Percentiles rank a stretch among this genome's conserved stretches.
These are phyloP conservation scores for Ptilodon capucinus DNA, from an alignment of 2,888 invertebrate genomes.

Conservation along the genomic window DNA sequence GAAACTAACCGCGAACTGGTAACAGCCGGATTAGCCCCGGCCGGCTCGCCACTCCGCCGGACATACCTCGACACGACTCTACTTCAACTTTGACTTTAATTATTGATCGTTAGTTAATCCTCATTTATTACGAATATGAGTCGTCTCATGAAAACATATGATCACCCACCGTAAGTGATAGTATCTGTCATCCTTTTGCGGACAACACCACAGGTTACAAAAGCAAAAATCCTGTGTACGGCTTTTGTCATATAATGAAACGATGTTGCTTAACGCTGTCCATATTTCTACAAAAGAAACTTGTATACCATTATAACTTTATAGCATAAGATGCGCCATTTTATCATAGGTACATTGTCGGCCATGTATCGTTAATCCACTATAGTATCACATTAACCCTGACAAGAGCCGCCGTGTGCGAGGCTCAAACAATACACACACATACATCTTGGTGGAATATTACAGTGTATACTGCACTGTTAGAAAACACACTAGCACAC, in stretches of 20 bases:
- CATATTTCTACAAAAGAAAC: too few species aligned
- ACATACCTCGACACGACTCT: slow-evolving; percentile 10
- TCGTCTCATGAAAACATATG: slow-evolving; percentile 9
- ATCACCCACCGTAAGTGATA: too few species aligned
- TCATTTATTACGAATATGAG: not conserved
- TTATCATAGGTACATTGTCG: slow-evolving; percentile 15
- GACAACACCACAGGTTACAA: too few species aligned
- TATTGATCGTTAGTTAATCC: slow-evolving; percentile 14
- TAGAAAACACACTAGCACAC: not conserved
- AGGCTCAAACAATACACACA: slow-evolving; percentile 1
- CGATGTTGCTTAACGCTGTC: not conserved
- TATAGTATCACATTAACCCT: slow-evolving; percentile 13
- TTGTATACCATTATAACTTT: too few species aligned
- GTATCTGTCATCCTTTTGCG: too few species aligned
- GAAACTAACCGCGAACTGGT: slow-evolving; percentile 25
- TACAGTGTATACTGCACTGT: slow-evolving; percentile 1
- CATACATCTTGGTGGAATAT: not conserved
- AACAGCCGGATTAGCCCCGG: slow-evolving; percentile 13
- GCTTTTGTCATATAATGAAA: too few species aligned
- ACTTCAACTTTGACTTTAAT: slow-evolving; percentile 25
- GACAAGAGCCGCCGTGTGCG: slow-evolving; percentile 16
- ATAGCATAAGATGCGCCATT: too few species aligned
- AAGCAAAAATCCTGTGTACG: too few species aligned
- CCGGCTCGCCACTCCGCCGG: not conserved
- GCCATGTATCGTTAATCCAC: slow-evolving; percentile 9